These are phyloP conservation scores for Lanius collurio DNA, from an alignment of 2,113 vertebrate species.

Conservation along the genomic window DNA sequence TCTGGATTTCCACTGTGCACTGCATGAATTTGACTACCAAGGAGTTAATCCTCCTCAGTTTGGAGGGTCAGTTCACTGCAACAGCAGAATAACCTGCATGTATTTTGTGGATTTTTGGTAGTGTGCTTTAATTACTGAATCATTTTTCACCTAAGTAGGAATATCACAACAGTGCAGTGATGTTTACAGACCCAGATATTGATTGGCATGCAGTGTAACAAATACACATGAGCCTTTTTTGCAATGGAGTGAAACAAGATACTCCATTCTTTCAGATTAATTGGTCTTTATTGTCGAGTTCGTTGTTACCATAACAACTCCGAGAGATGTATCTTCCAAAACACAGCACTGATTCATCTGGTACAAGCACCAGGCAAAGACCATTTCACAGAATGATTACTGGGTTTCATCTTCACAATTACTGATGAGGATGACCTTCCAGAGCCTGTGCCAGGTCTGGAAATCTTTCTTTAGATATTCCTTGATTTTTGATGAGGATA, in stretches of 20 bases:
- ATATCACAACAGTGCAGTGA: neutral
- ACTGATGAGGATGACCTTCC: constrained; percentile 7
- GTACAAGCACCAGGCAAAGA: neutral
- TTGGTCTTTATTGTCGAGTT: neutral
- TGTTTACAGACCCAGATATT: constrained; percentile 12
- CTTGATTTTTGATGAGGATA: neutral
- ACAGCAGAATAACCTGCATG: neutral
- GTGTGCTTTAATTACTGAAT: neutral
- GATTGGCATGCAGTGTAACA: neutral
- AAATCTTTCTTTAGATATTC: neutral
- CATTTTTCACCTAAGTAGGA: neutral
- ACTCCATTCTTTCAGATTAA: constrained; percentile 20
- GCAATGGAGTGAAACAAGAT: neutral
- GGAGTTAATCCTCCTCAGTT: neutral
- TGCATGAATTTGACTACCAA: neutral
- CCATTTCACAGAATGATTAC: neutral
- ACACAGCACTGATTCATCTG: constrained; percentile 3
- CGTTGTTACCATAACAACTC: constrained; percentile 68
- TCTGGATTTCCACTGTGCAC: neutral
- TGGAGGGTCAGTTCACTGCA: neutral
- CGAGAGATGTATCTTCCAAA: constrained; percentile 19
- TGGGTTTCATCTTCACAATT: neutral
- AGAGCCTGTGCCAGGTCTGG: neutral
- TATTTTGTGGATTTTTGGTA: neutral
- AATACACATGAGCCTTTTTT: constrained; percentile 7